phyloP scores from a whole-genome alignment of 2,888 invertebrate species.

The Drosophila seclusa region DNA sequence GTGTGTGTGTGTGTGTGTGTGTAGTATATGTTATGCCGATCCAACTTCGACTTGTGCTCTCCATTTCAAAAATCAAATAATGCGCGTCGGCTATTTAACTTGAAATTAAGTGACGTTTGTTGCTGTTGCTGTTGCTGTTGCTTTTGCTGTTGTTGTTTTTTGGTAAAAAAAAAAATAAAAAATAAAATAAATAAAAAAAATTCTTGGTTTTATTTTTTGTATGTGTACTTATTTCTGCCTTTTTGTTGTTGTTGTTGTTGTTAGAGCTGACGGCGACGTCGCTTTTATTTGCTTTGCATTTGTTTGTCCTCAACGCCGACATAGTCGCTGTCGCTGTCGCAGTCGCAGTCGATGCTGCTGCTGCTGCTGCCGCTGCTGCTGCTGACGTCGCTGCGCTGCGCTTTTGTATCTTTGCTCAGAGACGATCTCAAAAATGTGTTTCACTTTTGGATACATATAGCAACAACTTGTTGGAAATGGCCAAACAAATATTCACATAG shows the following conservation, averaged over 20 bases:
- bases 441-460: constrained; percentile 64
- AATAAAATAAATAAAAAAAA: constrained; percentile 17
- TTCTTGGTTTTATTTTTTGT: constrained; percentile 26
- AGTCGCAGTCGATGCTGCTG: not conserved
- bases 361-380: constrained; percentile 6
- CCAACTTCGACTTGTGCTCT: constrained; percentile 69
- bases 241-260: constrained; percentile 36
- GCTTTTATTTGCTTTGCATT: constrained; percentile 75
- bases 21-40: constrained; percentile 30
- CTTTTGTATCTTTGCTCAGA: constrained; percentile 41
- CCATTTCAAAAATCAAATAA: constrained; percentile 79
- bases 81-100: constrained; percentile 79
- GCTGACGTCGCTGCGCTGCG: constrained; percentile 37
- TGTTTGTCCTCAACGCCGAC: constrained; percentile 71
- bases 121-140: constrained; percentile 58
- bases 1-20: not conserved
- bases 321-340: not conserved
- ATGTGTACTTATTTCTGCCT: constrained; percentile 29
- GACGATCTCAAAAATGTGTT: constrained; percentile 55
- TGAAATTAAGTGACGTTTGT: constrained; percentile 77
- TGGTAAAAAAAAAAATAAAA: constrained; percentile 13
- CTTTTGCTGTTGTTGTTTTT: constrained; percentile 55
- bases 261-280: constrained; percentile 29
- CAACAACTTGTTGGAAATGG: constrained; percentile 65
- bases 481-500: constrained; percentile 60